Evolutionary conservation across 2,888 invertebrate species (phyloP).

Genomic region (Plagodis pulveraria): DNA sequence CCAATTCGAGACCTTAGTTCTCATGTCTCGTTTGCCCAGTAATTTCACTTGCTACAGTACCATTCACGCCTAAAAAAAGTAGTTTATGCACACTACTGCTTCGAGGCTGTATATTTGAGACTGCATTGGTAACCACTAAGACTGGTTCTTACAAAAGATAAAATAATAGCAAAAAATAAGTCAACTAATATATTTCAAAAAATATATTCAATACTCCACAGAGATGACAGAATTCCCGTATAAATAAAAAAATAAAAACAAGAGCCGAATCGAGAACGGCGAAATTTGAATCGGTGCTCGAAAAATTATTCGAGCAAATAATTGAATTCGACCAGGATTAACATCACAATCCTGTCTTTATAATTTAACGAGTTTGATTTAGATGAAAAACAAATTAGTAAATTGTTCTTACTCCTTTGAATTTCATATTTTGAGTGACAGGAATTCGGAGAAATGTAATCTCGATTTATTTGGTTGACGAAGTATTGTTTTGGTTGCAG

Average conservation of each 20-base stretch:
- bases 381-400: slow-evolving; percentile 11
- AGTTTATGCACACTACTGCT: too few relatives aligned
- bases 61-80: too few relatives aligned
- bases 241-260: slow-evolving; percentile 9
- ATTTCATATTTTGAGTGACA: background rate
- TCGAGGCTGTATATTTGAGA: too few relatives aligned
- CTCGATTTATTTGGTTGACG: background rate
- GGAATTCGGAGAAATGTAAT: background rate
- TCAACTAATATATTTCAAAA: background rate
- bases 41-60: too few relatives aligned
- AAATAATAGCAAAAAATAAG: too few relatives aligned
- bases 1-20: too few relatives aligned
- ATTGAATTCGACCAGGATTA: slow-evolving; percentile 29
- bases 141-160: too few relatives aligned
- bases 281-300: slow-evolving; percentile 18
- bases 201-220: background rate
- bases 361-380: slow-evolving; percentile 21
- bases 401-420: slow-evolving; percentile 1
- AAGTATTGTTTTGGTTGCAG: background rate
- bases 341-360: slow-evolving; percentile 25
- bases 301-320: slow-evolving; percentile 26
- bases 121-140: too few relatives aligned
- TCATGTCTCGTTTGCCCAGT: too few relatives aligned
- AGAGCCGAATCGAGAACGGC: slow-evolving; percentile 3
- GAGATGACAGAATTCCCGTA: background rate